Evolutionary conservation across 2,888 invertebrate genomes (phyloP), one percentile per base, ranked within the genome.

Genomic region (Malthinus flaveolus): DNA sequence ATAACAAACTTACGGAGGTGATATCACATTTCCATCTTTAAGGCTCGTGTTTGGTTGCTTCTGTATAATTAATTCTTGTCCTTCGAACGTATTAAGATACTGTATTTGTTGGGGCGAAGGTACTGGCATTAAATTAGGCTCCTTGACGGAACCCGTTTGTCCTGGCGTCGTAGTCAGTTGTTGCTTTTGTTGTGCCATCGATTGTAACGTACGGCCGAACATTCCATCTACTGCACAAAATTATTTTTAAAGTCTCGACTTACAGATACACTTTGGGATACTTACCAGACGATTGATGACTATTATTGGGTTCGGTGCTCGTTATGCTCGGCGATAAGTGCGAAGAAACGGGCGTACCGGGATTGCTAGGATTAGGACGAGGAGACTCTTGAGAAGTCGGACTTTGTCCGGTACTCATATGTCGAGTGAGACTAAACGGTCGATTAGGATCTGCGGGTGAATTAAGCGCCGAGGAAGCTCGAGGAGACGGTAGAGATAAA

Each of bases 41-140:
- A 92, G 80, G 79, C 93, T 93, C 36, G 93, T 92, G 77, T 96
- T 96, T 47, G 95, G 92, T 80, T 96, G 95, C 79, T 95, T 95
- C 77, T 95, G 95, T 81, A 96, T 96, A 69, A 95, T 95, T 74
- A 96, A 82, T 81, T 96, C 96, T 84, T 96, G 95, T 63, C 95
- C 95, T 84, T 96, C 95, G 79, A 96, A 95, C 70, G 94, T 91
- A 83, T 93, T 95, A 74, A 95, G 87, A 83, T 95, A 96, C 70
- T 93, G 94, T 76, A 96, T 95, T 84, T 95, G 95, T 81, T 95
- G 95, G 56, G 96, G 96, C 65, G 95, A 95, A 66, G 96, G 95
- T 71, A 96, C 95, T 64, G 95, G 95, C 91, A 95, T 93, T 74
- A 95, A 83, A 79, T 94, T 95, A 51, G 93, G 91, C 79, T 93